Evolutionary conservation across 2,113 vertebrate genomes (phyloP), one percentile per base, ranked within the genome.

Genomic region (Corythornis madagascariensis): DNA sequence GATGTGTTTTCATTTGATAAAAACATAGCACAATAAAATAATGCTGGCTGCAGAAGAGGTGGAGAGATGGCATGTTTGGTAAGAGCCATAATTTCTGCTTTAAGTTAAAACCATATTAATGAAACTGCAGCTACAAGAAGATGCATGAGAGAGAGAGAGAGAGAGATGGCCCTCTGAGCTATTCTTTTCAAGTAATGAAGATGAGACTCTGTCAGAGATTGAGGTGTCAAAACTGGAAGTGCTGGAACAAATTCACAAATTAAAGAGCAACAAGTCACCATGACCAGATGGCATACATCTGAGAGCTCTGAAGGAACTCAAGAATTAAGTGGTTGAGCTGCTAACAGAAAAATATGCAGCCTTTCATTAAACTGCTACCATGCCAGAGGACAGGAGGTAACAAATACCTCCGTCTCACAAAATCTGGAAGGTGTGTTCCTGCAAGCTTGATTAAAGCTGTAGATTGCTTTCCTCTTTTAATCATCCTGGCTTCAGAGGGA

Each of bases 241-340:
- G 95, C 96, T 96, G 95, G 95, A 97, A 95, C 96, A 96, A 97
- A 97, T 96, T 96, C 96, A 93, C 94, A 96, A 97, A 97, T 96
- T 97, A 95, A 96, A 96, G 97, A 96, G 97, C 97, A 97, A 95
- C 96, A 97, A 97, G 95, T 97, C 95, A 96, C 95, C 89, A 87
- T 88, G 96, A 95, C 97, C 97, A 97, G 97, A 97, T 97, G 97
- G 96, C 91, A 94, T 94, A 92, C 95, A 97, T 96, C 93, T 96
- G 97, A 97, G 97, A 96, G 94, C 94, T 96, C 96, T 89, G 88
- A 93, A 95, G 83, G 92, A 97, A 95, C 94, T 92, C 79, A 93
- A 79, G 89, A 95, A 95, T 94, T 95, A 96, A 97, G 93, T 84
- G 63, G 69, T 92, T 89, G 91, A 96, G 96, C 92, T 93, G 94